Percentiles rank a stretch among this genome's conserved stretches.
phyloP scores from a whole-genome alignment of 1,140 invertebrate genomes.

The Drosophila repletoides region DNA sequence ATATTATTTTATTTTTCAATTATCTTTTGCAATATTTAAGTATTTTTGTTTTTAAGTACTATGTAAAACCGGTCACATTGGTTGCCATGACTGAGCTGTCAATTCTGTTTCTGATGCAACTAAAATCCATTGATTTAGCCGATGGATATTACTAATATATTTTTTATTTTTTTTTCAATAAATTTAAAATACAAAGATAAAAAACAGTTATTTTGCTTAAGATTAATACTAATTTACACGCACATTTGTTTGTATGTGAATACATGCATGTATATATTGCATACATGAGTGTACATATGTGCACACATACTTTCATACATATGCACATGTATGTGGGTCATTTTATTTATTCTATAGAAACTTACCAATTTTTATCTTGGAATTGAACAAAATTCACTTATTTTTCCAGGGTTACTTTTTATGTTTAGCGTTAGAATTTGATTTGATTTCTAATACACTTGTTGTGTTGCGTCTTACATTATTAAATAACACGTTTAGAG shows the following conservation, averaged over 20 bases:
- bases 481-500: slow-evolving; percentile 64
- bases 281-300: slow-evolving; percentile 6
- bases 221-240: too few relatives aligned
- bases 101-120: slow-evolving; percentile 20
- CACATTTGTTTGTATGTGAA: slow-evolving; percentile 35
- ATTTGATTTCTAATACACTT: slow-evolving; percentile 24
- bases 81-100: slow-evolving; percentile 19
- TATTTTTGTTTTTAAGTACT: slow-evolving; percentile 1
- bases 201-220: too few relatives aligned
- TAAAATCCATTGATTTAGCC: neutral
- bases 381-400: slow-evolving; percentile 8
- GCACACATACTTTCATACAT: slow-evolving; percentile 13
- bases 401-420: neutral
- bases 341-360: slow-evolving; percentile 29
- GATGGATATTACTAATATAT: too few relatives aligned
- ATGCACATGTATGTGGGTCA: slow-evolving; percentile 30
- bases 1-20: neutral
- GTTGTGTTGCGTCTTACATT: slow-evolving; percentile 46
- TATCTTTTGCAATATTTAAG: neutral
- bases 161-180: too few relatives aligned
- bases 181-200: too few relatives aligned
- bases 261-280: slow-evolving; percentile 10
- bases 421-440: neutral
- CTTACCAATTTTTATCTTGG: slow-evolving; percentile 22
- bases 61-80: slow-evolving; percentile 29